Evolutionary conservation across 2,797 vertebrate species (phyloP), one percentile per base, ranked within the genome.

Genomic region (Tenualosa ilisha): DNA sequence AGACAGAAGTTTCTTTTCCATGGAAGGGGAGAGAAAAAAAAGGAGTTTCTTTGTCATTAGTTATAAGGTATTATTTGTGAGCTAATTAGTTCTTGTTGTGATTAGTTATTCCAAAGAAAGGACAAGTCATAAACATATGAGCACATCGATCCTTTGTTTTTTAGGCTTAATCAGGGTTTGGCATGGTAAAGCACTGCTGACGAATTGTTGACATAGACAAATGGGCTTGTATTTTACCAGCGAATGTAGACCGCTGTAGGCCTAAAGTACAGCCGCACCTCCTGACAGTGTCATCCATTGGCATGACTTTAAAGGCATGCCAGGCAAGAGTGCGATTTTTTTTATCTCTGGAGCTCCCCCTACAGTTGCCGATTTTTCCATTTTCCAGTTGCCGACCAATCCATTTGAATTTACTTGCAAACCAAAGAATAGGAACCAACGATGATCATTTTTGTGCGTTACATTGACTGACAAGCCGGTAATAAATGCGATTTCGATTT

Each of bases 11-110:
- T 59, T 59, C 20, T 59, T 59, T 59, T 53, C 51, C 51, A 26
- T 46, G 82, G 81, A 22, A 54, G 82, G 51, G 43, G 54, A 40
- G 75, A 31, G 46, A 65, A 43, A 24, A 31, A 87, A 87, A 86
- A 81, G 91, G 91, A 92, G 90, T 90, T 90, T 91, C 5, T 75
- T 37, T 75, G 31, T 75, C 68, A 75, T 75, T 75, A 75, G 68
- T 37, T 75, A 75, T 75, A 75, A 43, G 68, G 68, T 43, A 43
- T 75, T 75, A 37, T 31, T 68, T 68, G 63, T 15, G 26, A 37
- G 24, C 63, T 68, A 68, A 68, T 37, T 26, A 75, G 3, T 75
- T 43, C 68, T 75, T 75, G 68, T 75, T 72, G 65, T 72, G 65
- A 72, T 72, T 75, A 40, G 68, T 40, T 75, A 15, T 75, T 75